These are phyloP conservation scores for Amphipyra tragopoginis DNA, from an alignment of 2,888 invertebrate genomes.

Conservation along the genomic window DNA sequence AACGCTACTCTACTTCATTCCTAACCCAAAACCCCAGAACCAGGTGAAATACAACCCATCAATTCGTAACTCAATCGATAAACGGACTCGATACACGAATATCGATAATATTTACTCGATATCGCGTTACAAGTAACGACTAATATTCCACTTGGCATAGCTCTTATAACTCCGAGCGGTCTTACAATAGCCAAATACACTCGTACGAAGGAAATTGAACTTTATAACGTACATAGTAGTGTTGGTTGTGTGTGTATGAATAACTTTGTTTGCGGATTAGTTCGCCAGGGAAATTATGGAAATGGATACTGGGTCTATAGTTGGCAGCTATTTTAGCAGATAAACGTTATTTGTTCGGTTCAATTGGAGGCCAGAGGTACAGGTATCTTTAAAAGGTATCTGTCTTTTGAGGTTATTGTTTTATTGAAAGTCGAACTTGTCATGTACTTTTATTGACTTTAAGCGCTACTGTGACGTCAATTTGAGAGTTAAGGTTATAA, in stretches of 20 bases:
- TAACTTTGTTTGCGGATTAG: slow-evolving; percentile 50
- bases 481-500: too few species aligned
- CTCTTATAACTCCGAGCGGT: slow-evolving; percentile 58
- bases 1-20: slow-evolving; percentile 1
- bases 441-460: too few species aligned
- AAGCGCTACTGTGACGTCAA: too few species aligned
- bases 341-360: slow-evolving; percentile 73
- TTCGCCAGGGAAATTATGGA: slow-evolving; percentile 76
- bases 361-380: slow-evolving; percentile 58
- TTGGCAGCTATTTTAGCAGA: slow-evolving; percentile 76
- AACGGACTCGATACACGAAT: slow-evolving; percentile 62
- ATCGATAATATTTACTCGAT: slow-evolving; percentile 57
- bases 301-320: slow-evolving; percentile 68
- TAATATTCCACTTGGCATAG: slow-evolving; percentile 66
- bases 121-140: slow-evolving; percentile 69
- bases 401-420: too few species aligned
- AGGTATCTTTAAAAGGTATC: slow-evolving; percentile 6
- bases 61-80: slow-evolving; percentile 41
- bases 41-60: slow-evolving; percentile 34
- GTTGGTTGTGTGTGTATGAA: not conserved
- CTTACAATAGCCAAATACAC: slow-evolving; percentile 15
- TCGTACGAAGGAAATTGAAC: slow-evolving; percentile 16
- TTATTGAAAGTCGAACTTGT: too few species aligned
- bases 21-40: slow-evolving; percentile 33
- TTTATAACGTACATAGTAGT: not conserved